These are phyloP conservation scores for Nyctereutes procyonoides DNA, from an alignment of 2,113 vertebrate genomes.

Conservation along the genomic window DNA sequence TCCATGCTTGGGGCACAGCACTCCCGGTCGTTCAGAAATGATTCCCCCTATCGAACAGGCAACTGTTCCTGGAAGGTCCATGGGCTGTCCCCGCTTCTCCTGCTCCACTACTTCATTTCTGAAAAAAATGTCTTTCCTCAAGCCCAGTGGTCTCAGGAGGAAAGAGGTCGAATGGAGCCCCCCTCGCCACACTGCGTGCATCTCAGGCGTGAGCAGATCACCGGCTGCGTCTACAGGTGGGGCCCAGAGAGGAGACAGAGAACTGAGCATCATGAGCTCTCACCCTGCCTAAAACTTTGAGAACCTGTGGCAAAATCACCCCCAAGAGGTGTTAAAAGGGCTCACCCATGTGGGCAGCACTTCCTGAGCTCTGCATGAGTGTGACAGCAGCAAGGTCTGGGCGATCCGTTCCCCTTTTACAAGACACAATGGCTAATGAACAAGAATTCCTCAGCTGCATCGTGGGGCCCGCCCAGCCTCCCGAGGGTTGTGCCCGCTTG, in stretches of 20 bases:
- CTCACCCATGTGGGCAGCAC: neutral
- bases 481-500: neutral
- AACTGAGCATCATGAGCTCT: neutral
- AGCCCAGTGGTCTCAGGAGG: neutral
- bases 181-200: too few species aligned
- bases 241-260: neutral
- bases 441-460: neutral
- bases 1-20: neutral
- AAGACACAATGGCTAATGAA: neutral
- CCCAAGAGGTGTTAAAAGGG: neutral
- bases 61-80: neutral
- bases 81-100: neutral
- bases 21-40: neutral
- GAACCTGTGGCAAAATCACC: neutral
- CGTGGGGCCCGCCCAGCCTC: neutral
- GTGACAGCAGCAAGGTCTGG: neutral
- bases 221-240: rapidly evolving
- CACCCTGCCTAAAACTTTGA: neutral
- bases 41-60: neutral
- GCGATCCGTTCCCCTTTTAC: rapidly evolving
- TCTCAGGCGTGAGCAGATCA: neutral
- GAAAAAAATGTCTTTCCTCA: neutral
- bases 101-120: neutral
- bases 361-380: neutral
- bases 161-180: neutral